Base-by-base conservation (phyloP, 2,888 invertebrate genomes). In the Brachyptera risi region DNA sequence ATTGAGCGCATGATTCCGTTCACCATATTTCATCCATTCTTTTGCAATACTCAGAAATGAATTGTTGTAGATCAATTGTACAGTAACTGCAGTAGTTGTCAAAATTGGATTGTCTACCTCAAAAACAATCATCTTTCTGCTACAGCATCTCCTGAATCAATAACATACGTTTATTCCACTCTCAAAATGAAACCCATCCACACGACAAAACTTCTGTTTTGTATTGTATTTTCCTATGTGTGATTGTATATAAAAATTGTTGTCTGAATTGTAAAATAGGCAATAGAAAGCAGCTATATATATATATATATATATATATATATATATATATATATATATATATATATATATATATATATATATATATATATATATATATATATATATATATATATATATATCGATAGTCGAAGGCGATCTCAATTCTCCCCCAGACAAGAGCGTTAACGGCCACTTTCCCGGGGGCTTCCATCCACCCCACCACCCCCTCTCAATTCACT, bases 391-490 rank as follows among this genome's bases (percentile, higher is more conserved):
- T 31, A 31, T 5, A 31, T 31, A 31, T 31, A 31, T 31, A n/a
- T n/a, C n/a, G n/a, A n/a, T n/a, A 4, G n/a, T 38, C 38, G 38
- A 3, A 15, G n/a, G 38, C 38, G 38, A 17, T 38, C 4, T 38
- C 38, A 15, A n/a, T 13, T n/a, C 21, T 21, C 47, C 23, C 19
- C 47, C 4, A 21, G 21, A 24, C 47, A 17, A 23, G 11, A 21
- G 19, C 50, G 51, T 51, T 51, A 51, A 51, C 51, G 47, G 47
- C 47, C 51, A 51, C 51, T 49, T 49, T 26, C 24, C 49, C 9
- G 15, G 11, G 24, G 26, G 23, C 49, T 5, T 54, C 37, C 54
- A 2, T 37, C 54, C 54, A 3, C 37, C 2, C 37, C 5, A 15
- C 15, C 37, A 19, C 37, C 54, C 21, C 13, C 23, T 2, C 35